These are phyloP conservation scores for Cremastinae sp. DNA, from an alignment of 2,888 invertebrate species.

Conservation along the genomic window DNA sequence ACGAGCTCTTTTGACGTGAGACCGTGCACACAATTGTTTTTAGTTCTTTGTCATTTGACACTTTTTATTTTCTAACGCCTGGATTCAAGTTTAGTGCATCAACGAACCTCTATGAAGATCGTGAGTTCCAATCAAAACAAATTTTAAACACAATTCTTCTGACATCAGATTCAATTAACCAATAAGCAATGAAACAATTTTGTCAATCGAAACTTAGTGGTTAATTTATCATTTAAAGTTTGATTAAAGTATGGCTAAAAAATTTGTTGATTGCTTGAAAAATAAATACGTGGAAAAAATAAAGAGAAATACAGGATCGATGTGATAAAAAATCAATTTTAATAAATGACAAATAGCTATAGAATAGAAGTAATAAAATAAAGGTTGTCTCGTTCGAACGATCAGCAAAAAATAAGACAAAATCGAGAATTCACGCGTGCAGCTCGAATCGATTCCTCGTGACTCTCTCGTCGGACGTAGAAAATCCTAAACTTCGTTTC, in stretches of 20 bases:
- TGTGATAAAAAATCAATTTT: too few species aligned
- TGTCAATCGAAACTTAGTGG: too few species aligned
- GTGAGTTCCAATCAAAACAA: too few species aligned
- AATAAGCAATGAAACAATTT: too few species aligned
- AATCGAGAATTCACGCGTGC: slow-evolving; percentile 15
- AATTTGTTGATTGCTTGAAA: too few species aligned
- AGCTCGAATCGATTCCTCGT: slow-evolving; percentile 47
- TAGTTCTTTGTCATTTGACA: slow-evolving; percentile 34
- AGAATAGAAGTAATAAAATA: background rate
- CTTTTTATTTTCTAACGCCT: slow-evolving; percentile 4
- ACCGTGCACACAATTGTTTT: slow-evolving; percentile 16
- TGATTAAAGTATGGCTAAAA: too few species aligned
- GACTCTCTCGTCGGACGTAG: slow-evolving; percentile 35
- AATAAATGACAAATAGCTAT: too few species aligned
- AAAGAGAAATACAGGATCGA: too few species aligned
- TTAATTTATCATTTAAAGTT: too few species aligned
- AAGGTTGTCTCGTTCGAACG: background rate
- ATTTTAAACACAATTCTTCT: too few species aligned
- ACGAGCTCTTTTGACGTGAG: background rate
- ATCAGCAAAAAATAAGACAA: background rate
- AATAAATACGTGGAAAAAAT: too few species aligned
- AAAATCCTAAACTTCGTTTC: slow-evolving; percentile 32
- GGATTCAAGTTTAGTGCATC: background rate
- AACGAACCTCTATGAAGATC: slow-evolving; percentile 28
- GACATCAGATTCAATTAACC: too few species aligned